A percentile compares a stretch with the other conserved stretches of the same genome.
phyloP scores from a whole-genome alignment of 2,888 invertebrate genomes.

The Orchesellides sinensis region DNA sequence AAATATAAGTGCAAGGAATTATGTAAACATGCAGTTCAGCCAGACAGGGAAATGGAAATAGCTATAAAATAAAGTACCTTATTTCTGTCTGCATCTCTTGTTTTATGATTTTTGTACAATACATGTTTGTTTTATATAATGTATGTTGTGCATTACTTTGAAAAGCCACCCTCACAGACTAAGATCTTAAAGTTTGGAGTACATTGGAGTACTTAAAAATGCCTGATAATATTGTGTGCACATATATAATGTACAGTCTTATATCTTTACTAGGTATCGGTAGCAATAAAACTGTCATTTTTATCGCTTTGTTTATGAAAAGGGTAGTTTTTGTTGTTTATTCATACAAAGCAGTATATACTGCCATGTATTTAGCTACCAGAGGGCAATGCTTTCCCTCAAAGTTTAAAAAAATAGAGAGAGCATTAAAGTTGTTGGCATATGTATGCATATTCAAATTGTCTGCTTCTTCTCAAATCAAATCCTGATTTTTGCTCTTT shows the following conservation, averaged over 20 bases:
- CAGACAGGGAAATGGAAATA: neutral
- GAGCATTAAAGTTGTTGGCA: neutral
- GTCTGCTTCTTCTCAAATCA: neutral
- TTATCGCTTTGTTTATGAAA: slow-evolving; percentile 32
- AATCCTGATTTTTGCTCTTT: neutral
- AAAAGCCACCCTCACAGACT: neutral
- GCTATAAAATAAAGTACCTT: neutral
- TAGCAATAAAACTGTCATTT: slow-evolving; percentile 45
- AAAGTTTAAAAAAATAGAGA: neutral
- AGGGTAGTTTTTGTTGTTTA: neutral
- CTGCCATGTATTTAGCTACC: neutral
- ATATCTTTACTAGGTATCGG: neutral
- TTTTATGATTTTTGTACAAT: neutral
- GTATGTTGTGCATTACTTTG: no score
- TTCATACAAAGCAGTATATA: neutral
- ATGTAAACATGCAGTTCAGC: neutral
- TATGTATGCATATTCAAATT: neutral
- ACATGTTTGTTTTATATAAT: no score
- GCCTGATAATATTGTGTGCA: neutral
- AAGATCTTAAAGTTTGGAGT: neutral
- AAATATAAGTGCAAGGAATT: neutral
- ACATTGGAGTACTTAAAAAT: neutral
- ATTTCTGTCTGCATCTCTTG: neutral
- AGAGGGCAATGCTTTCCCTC: neutral
- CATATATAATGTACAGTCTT: no score